A percentile compares a stretch with the other conserved stretches of the same genome.
phyloP scores from a whole-genome alignment of 2,113 vertebrate species.

The Gymnogyps californianus region DNA sequence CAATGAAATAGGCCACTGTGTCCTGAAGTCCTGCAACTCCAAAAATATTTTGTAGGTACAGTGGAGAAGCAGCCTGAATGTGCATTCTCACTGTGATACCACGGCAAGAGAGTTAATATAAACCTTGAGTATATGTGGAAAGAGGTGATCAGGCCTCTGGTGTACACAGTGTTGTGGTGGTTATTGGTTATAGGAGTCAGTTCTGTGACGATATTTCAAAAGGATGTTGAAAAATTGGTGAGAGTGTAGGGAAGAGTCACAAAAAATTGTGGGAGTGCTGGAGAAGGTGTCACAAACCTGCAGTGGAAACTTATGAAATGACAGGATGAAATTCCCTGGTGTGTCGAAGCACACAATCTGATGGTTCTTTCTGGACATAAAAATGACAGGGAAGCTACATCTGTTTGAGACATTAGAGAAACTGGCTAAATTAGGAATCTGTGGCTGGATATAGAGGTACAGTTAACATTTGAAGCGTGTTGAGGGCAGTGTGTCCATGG shows the following conservation, averaged over 20 bases:
- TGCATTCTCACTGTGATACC: neutral
- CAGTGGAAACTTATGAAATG: neutral
- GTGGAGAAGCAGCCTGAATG: neutral
- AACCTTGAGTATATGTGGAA: neutral
- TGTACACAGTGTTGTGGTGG: neutral
- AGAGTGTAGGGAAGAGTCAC: neutral
- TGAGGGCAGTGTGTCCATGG: neutral
- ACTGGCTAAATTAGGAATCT: neutral
- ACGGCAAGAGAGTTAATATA: neutral
- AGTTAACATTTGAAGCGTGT: neutral
- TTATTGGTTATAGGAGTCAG: neutral
- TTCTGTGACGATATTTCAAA: neutral
- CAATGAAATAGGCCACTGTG: neutral
- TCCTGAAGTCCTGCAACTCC: neutral
- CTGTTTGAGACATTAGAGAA: neutral
- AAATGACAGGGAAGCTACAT: neutral
- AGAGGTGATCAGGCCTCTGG: neutral
- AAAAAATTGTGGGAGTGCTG: neutral
- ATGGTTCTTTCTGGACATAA: neutral
- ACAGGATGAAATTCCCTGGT: neutral
- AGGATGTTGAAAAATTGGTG: neutral
- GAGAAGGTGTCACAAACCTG: neutral
- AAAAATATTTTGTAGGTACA: neutral
- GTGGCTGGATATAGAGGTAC: neutral
- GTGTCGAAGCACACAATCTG: rapidly evolving